A percentile compares a stretch with the other conserved stretches of the same genome.
Conservation (phyloP, 2,113 vertebrate species). For the Pimephales promelas region DNA sequence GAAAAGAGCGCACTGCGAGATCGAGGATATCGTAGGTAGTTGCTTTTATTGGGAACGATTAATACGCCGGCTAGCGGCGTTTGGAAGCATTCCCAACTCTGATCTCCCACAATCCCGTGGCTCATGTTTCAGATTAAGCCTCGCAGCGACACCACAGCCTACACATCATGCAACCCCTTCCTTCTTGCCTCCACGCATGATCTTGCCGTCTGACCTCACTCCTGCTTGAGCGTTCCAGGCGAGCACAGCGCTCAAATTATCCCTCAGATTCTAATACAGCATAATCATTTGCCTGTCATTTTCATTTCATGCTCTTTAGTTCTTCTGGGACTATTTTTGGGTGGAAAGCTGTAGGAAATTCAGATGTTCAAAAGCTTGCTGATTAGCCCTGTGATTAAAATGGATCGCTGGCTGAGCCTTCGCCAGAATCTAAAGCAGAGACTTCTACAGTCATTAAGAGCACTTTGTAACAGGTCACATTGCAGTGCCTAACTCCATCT, state of each 20-base stretch:
- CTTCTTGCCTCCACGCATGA: conserved; percentile 55
- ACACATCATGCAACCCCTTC: conserved; percentile 40
- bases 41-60: conserved; percentile 69
- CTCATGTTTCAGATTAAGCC: conserved; percentile 71
- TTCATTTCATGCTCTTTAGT: conserved; percentile 56
- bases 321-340: conserved; percentile 45
- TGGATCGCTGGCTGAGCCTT: conserved; percentile 9
- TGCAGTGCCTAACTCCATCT: conserved; percentile 6
- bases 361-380: conserved; percentile 41
- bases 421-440: conserved; percentile 36
- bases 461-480: conserved; percentile 30
- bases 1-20: conserved; percentile 31
- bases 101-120: conserved; percentile 48
- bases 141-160: conserved; percentile 54
- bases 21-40: conserved; percentile 65
- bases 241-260: conserved; percentile 51
- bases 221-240: conserved; percentile 60
- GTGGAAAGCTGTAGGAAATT: conserved; percentile 38
- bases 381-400: conserved; percentile 53
- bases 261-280: conserved; percentile 70
- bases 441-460: conserved; percentile 24
- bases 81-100: conserved; percentile 62
- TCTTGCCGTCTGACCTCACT: conserved; percentile 62
- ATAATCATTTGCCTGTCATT: conserved; percentile 74
- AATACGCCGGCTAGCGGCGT: conserved; percentile 52